Base-by-base conservation (phyloP, 2,797 vertebrate genomes). In the Trichosurus vulpecula region DNA sequence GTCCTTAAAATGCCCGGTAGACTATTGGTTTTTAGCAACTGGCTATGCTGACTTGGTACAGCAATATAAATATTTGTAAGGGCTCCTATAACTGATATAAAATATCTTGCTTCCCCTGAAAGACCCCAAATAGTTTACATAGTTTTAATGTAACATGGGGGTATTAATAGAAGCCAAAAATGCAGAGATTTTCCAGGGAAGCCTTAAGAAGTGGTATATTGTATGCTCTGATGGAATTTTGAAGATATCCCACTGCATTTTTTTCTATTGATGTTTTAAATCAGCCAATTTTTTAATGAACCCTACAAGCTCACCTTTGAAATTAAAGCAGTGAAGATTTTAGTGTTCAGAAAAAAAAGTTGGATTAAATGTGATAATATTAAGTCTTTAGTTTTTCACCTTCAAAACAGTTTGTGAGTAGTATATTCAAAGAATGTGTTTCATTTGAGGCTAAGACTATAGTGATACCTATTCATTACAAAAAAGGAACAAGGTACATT, bases 401-500 rank as follows among this genome's bases (percentile, higher is more conserved):
- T 94, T 54, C n/a, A 52, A 94, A 57, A 92, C 0, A 41, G 31
- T 94, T 95, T 94, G 41, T 51, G 53, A 61, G 54, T 1, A 13
- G 52, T 55, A 8, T 89, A 90, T 66, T 93, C 9, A n/a, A 56
- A 52, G 22, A 57, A 81, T 27, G 0, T 66, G 0, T 53, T 11
- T 91, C 54, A 87, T 52, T 30, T 16, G 74, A 57, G 52, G 74
- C 58, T 92, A 94, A 92, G 90, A 74, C 53, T 16, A 25, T 81
- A 41, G 41, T 41, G 56, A 74, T 61, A 90, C 2, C 51, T 94
- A 30, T 90, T 92, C 41, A 51, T 47, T 74, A 8, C 94, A 25
- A 52, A 95, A 92, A n/a, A 93, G 93, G 94, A 93, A 93, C 30
- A 91, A 25, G 53, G 52, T 13, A 89, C 41, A 89, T 35, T 94